Conservation (phyloP, 2,888 invertebrate species). For the Tiliacea aurago region DNA sequence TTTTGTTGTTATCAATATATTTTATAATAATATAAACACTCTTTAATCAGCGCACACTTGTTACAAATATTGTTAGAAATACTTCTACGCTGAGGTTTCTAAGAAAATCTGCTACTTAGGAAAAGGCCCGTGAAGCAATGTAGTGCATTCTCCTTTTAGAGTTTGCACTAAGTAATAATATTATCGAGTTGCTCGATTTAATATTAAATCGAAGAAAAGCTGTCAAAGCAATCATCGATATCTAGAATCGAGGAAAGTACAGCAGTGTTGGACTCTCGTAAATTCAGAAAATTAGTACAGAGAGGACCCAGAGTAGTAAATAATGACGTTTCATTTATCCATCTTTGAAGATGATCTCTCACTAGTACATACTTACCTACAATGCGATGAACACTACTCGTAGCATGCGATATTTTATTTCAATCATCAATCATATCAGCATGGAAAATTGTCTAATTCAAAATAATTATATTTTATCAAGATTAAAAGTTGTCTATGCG, state of each 20-base stretch:
- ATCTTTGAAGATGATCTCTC: background rate
- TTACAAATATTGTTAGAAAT: conserved; percentile 24
- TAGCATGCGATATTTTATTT: conserved; percentile 1
- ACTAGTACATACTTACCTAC: too few relatives aligned
- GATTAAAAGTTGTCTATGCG: background rate
- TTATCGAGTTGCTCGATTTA: background rate
- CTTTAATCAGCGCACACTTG: conserved; percentile 45
- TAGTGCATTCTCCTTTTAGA: background rate
- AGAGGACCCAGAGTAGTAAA: background rate
- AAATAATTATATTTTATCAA: background rate
- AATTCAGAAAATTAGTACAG: background rate
- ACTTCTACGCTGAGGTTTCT: conserved; percentile 13
- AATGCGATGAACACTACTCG: background rate
- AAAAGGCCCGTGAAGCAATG: conserved; percentile 24
- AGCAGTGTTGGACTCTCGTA: background rate
- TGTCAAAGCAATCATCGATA: background rate
- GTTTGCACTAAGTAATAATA: background rate
- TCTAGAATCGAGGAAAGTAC: background rate
- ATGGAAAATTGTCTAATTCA: conserved; percentile 6
- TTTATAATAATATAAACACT: conserved; percentile 60
- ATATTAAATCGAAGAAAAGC: background rate
- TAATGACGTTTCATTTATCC: background rate
- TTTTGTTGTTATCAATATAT: conserved; percentile 56
- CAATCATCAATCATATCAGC: conserved; percentile 12
- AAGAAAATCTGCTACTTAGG: conserved; percentile 5